Base-by-base conservation (phyloP, 2,888 invertebrate genomes). In the Calliopum simillimum region DNA sequence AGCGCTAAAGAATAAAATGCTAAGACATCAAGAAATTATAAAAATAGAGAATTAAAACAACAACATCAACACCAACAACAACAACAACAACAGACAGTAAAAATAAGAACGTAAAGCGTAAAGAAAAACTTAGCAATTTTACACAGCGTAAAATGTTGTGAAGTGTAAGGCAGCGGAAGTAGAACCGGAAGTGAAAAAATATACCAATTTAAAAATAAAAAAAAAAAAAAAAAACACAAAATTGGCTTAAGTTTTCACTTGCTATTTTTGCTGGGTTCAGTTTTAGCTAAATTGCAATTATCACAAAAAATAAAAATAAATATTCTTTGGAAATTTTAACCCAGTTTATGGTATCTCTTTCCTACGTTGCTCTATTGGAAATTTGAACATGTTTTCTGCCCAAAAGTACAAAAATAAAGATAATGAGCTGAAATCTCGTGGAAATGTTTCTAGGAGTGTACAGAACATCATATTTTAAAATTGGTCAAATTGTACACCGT, bases 181-280 rank as follows among this genome's bases (percentile, higher is more conserved):
- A 58, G 68, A 64, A 67, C 67, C 71, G 71, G 71, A 71, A 71
- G 71, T 68, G 63, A 51, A 63, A 63, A 51, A 71, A 68, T 68
- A 53, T 41, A 70, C 33, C 53, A 47, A 67, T 58, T 58, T 67
- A 67, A 67, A 58, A 59, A 65, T 59, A 70, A 70, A 43, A 70
- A 53, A 14, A 49, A 46, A 49, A 66, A 43, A 14, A 73, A 73
- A 71, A 73, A n/a, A n/a, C n/a, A 71, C 71, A 73, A 68, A 69
- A 71, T 68, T 65, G 71, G 73, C 71, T 74, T 70, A 49, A 49
- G 19, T 49, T n/a, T 16, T 49, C 19, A 49, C 49, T 19, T 19
- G n/a, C 14, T 70, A 33, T 72, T 72, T 69, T 68, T 59, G 68
- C 53, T 73, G 62, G 59, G 69, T 62, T 70, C 55, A 56, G 53